Base-by-base conservation (phyloP, 2,797 vertebrate genomes). In the Oreochromis mossambicus region DNA sequence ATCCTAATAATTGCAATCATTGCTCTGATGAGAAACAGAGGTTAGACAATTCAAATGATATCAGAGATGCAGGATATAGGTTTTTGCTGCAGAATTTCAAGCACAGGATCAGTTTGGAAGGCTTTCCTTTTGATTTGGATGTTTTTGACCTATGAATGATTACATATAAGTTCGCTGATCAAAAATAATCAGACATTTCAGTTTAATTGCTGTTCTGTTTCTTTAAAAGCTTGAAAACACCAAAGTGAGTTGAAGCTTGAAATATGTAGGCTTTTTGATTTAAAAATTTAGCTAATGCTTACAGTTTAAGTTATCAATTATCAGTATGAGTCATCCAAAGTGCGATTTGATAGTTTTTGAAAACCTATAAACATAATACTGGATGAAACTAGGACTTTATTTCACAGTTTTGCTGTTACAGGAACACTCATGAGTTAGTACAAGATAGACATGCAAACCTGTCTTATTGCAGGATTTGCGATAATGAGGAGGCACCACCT, bases 21-120 rank as follows among this genome's bases (percentile, higher is more conserved):
- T 17, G 43, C 43, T 61, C 6, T 56, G 58, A 36, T 87, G 51
- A 87, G 43, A 80, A 1, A 14, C 51, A 78, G 11, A 80, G 13
- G 81, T 80, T 78, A 83, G 78, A 61, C 63, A 52, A 51, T 66
- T 80, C 5, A 41, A 26, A 8, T 63, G 26, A 32, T 32, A 58
- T 32, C 26, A 58, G 26, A 58, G 14, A 8, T 58, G 55, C 26
- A 32, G 55, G 8, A 58, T 58, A 17, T 58, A 58, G 3, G 55
- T 58, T 58, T 58, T 58, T 58, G 4, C 26, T 32, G 55, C 55
- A 58, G 15, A 58, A 58, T 58, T 32, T 58, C 55, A 58, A 32
- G 55, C 55, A 32, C 55, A 58, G 26, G 55, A 58, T 32, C 5
- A 58, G 32, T 58, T 58, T 58, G 26, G 55, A 58, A 58, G 26